Conservation (phyloP, 2,888 invertebrate genomes). For the Autographa pulchrina region DNA sequence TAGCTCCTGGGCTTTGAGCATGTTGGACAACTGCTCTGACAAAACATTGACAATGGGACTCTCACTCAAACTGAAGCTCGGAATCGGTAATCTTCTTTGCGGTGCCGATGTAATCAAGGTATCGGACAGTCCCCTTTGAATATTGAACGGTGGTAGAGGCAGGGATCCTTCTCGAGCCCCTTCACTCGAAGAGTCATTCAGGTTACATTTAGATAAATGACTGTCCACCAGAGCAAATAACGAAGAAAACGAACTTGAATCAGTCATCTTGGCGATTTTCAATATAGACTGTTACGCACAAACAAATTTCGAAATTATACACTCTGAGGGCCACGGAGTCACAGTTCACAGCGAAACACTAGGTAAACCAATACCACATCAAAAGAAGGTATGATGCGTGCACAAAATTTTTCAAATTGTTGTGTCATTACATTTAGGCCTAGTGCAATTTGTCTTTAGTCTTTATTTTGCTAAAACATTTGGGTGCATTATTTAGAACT, state of each 20-base stretch:
- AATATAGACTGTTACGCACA: slow-evolving; percentile 32
- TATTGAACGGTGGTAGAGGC: slow-evolving; percentile 48
- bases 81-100: slow-evolving; percentile 70
- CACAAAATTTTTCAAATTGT: background rate
- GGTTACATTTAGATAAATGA: slow-evolving; percentile 79
- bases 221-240: slow-evolving; percentile 79
- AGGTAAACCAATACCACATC: background rate
- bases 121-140: slow-evolving; percentile 64
- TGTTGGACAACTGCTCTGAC: slow-evolving; percentile 76
- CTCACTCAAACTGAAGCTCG: slow-evolving; percentile 64
- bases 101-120: slow-evolving; percentile 64
- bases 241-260: slow-evolving; percentile 78
- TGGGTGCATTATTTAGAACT: background rate
- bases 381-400: background rate
- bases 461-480: background rate
- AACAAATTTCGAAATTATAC: slow-evolving; percentile 15
- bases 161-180: slow-evolving; percentile 47
- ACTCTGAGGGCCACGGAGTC: background rate
- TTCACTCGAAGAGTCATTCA: slow-evolving; percentile 63
- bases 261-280: slow-evolving; percentile 68
- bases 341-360: slow-evolving; percentile 11
- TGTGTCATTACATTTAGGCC: background rate
- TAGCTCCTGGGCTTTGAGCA: slow-evolving; percentile 80
- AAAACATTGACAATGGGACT: slow-evolving; percentile 53
- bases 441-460: background rate